These are phyloP conservation scores for Sarcophaga caerulescens DNA, from an alignment of 2,888 invertebrate genomes.

Conservation along the genomic window DNA sequence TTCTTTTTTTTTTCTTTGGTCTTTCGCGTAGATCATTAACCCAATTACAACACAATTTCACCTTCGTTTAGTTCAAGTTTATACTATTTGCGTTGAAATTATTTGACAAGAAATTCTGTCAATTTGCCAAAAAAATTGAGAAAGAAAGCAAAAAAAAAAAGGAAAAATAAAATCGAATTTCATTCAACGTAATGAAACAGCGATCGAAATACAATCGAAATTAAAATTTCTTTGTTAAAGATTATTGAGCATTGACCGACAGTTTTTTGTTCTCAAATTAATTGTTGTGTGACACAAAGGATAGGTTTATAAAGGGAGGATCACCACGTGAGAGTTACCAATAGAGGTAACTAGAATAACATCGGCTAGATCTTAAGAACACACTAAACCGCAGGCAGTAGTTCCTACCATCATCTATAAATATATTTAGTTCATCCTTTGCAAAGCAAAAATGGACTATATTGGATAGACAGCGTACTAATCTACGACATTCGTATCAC, in stretches of 20 bases:
- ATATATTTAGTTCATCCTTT: too few species aligned
- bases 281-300: too few species aligned
- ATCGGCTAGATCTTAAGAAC: too few species aligned
- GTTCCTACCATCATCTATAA: too few species aligned
- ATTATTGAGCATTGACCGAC: slow-evolving; percentile 2
- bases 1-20: not conserved
- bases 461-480: too few species aligned
- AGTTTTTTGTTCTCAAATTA: not conserved
- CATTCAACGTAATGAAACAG: not conserved
- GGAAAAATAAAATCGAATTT: not conserved
- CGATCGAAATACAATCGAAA: not conserved
- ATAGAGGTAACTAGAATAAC: too few species aligned
- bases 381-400: too few species aligned
- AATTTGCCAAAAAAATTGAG: slow-evolving; percentile 2
- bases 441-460: too few species aligned
- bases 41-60: slow-evolving; percentile 32
- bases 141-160: not conserved
- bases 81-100: not conserved
- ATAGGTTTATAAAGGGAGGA: too few species aligned
- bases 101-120: not conserved
- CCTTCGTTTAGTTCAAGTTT: slow-evolving; percentile 54
- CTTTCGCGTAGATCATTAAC: slow-evolving; percentile 16
- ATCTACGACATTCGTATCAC: too few species aligned
- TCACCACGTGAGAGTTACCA: too few species aligned
- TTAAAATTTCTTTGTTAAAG: not conserved